These are phyloP conservation scores for Brachionus rubens DNA, from an alignment of 1,140 invertebrate genomes.

Conservation along the genomic window DNA sequence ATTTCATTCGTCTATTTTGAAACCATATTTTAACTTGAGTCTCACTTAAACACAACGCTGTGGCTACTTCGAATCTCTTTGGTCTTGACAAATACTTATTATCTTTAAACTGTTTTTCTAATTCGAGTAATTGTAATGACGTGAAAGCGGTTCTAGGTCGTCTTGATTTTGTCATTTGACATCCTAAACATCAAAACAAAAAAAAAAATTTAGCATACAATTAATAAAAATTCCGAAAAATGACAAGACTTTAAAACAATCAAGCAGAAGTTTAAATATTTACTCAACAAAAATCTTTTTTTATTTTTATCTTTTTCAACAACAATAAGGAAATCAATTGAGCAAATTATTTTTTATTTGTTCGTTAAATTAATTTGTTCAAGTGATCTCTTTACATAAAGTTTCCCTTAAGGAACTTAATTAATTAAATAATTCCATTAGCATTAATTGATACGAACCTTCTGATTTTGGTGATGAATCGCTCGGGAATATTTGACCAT, in stretches of 20 bases:
- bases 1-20: slow-evolving; percentile 46
- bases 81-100: slow-evolving; percentile 98
- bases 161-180: slow-evolving; percentile 70
- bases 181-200: not conserved
- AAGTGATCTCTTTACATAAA: too few species aligned
- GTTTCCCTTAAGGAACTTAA: too few species aligned
- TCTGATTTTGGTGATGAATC: too few species aligned
- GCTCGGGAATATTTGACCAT: too few species aligned
- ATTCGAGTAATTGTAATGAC: slow-evolving; percentile 89
- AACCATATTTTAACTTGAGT: slow-evolving; percentile 71
- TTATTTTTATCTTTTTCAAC: not conserved
- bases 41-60: slow-evolving; percentile 92
- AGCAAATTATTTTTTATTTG: slow-evolving; percentile 33
- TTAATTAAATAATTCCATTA: not conserved
- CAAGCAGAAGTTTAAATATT: slow-evolving; percentile 23
- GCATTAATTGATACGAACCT: too few species aligned
- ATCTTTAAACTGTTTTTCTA: slow-evolving; percentile 96
- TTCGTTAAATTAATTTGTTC: too few species aligned
- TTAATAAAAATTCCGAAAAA: slow-evolving; percentile 24
- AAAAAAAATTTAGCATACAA: not conserved
- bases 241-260: not conserved
- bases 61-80: slow-evolving; percentile 95
- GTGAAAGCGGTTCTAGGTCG: slow-evolving; percentile 95
- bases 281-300: not conserved
- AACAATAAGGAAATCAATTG: slow-evolving; percentile 27